Evolutionary conservation across 1,140 invertebrate genomes (phyloP), one percentile per base, ranked within the genome.

Genomic region (Drosophila willistoni): DNA sequence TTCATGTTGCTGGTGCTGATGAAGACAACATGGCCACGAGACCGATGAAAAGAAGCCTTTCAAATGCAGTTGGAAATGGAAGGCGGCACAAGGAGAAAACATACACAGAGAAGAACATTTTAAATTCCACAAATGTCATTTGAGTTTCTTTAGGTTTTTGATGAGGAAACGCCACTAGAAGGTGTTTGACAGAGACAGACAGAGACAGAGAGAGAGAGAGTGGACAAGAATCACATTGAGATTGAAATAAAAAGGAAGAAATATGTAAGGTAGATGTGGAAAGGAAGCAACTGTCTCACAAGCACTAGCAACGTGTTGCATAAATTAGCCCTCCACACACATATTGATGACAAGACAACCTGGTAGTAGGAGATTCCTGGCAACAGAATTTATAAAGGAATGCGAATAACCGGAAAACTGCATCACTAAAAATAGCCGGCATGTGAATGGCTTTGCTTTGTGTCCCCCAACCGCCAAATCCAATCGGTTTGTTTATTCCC

Each of bases 111-210:
- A 51, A 51, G 9, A 59, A 64, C 42, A 44, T 64, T 25, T 64
- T 7, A 64, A 44, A 64, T 64, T 64, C 63, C 63, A 64, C 63
- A 64, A 64, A 64, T 64, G 63, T 51, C 63, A 63, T 63, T 63
- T 63, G 19, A 22, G 39, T 59, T 59, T 59, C 56, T 36, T 59
- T 57, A 14, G 44, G 17, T 4, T 25, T 36, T 59, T 59, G 56
- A 59, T 41, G 25, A 44, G 63, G 63, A 44, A 64, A 54, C 33
- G 63, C 19, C 29, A 29, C 17, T 12, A 22, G 14, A 59, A 59
- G 56, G 56, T 39, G 56, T 59, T 59, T 10, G 6, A 44, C 2
- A 19, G 1, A 19, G 44, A 19, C 1, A 47, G 13, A 19, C 9
- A 22, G 19, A 51, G 44, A 47, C 7, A 47, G 13, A 9, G 13